A percentile compares a stretch with the other conserved stretches of the same genome.
Evolutionary conservation across 2,888 invertebrate genomes (phyloP).

Genomic region (Rhamphomyia laevipes): DNA sequence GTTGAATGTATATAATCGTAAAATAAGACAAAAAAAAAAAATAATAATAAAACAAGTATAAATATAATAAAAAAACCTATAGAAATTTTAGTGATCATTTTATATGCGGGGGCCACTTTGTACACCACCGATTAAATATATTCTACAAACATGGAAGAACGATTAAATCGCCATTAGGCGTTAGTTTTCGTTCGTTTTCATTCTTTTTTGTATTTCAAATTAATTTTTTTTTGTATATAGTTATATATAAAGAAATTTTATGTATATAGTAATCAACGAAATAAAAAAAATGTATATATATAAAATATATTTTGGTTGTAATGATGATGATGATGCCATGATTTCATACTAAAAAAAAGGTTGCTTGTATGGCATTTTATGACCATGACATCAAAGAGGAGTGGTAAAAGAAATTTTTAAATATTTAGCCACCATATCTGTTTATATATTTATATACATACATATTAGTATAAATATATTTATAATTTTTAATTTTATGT

Average conservation of each 20-base stretch:
- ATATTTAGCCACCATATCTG: too few species aligned
- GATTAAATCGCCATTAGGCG: conserved; percentile 17
- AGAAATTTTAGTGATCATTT: not conserved
- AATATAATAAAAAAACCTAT: not conserved
- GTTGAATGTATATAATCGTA: too few species aligned
- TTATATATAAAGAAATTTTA: not conserved
- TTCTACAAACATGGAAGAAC: conserved; percentile 16
- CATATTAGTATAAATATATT: too few species aligned
- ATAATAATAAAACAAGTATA: not conserved
- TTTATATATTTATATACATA: too few species aligned
- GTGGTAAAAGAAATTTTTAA: too few species aligned
- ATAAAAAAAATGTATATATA: too few species aligned
- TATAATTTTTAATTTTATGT: too few species aligned
- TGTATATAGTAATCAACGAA: too few species aligned
- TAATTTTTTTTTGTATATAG: conserved; percentile 6
- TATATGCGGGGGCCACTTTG: not conserved
- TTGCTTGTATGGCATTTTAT: too few species aligned
- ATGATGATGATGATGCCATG: conserved; percentile 16
- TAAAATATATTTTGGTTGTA: conserved; percentile 4
- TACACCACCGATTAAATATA: conserved; percentile 13
- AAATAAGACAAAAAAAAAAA: not conserved
- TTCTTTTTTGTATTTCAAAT: not conserved
- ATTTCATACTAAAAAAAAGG: conserved; percentile 12
- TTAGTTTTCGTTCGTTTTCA: conserved; percentile 4
- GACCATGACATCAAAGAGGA: too few species aligned